A percentile compares a stretch with the other conserved stretches of the same genome.
These are phyloP conservation scores for Marcusenius ussheri DNA, from an alignment of 2,113 vertebrate genomes.

Conservation along the genomic window DNA sequence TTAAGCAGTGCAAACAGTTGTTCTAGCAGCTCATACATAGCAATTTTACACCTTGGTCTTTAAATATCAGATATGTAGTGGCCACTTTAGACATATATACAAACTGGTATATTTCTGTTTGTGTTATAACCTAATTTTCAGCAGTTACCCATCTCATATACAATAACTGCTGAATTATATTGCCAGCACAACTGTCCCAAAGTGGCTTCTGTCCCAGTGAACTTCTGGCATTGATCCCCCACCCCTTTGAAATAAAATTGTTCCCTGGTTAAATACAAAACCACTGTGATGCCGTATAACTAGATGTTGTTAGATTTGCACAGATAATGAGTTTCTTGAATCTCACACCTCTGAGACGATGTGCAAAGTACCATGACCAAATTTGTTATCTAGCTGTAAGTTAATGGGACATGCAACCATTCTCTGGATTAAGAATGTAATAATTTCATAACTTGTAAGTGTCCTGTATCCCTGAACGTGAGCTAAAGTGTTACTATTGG, in stretches of 20 bases:
- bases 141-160: not conserved
- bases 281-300: not conserved
- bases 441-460: constrained; percentile 15
- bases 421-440: constrained; percentile 20
- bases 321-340: constrained; percentile 28
- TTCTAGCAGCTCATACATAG: not conserved
- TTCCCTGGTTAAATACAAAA: not conserved
- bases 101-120: not conserved
- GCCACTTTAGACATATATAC: not conserved
- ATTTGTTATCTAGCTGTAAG: constrained; percentile 39
- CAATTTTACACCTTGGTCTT: not conserved
- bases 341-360: constrained; percentile 41
- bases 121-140: not conserved
- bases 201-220: not conserved
- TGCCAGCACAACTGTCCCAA: not conserved
- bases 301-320: not conserved
- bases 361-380: constrained; percentile 42
- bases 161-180: not conserved
- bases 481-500: not conserved
- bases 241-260: not conserved
- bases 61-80: not conserved
- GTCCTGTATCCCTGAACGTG: not conserved
- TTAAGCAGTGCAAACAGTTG: not conserved
- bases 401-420: constrained; percentile 33
- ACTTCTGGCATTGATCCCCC: not conserved